phyloP scores from a whole-genome alignment of 2,113 vertebrate species.

The Platysternon megacephalum region DNA sequence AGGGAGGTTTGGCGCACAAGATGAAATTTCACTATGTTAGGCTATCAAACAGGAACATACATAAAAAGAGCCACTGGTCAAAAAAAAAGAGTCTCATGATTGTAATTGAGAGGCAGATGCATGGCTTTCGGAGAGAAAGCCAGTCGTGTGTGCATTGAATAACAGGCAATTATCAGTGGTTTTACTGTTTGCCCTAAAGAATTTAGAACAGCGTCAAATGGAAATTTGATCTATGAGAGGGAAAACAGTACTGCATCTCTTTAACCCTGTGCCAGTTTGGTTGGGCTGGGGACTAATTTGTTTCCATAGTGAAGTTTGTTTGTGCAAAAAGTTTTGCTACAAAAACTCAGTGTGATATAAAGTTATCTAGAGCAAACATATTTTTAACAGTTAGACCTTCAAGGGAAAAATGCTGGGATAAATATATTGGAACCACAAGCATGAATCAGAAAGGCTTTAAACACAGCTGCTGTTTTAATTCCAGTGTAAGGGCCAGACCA shows the following conservation, averaged over 20 bases:
- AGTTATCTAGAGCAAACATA: background rate
- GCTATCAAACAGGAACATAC: constrained; percentile 38
- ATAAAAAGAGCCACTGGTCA: constrained; percentile 48
- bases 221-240: constrained; percentile 65
- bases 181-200: constrained; percentile 64
- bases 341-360: background rate
- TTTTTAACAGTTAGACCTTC: background rate
- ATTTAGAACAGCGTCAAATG: constrained; percentile 31
- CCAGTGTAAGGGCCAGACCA: rapidly evolving
- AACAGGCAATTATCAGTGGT: constrained; percentile 70
- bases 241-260: constrained; percentile 35
- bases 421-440: background rate
- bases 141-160: constrained; percentile 62
- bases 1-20: constrained; percentile 16
- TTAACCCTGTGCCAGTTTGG: constrained; percentile 5
- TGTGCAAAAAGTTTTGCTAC: background rate
- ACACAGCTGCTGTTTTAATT: background rate
- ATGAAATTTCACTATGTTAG: constrained; percentile 63
- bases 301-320: background rate
- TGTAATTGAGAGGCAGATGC: constrained; percentile 48
- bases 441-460: background rate
- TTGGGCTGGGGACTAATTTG: background rate
- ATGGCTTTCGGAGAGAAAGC: constrained; percentile 8
- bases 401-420: background rate
- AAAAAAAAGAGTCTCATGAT: background rate